Evolutionary conservation across 2,113 vertebrate genomes (phyloP).

Genomic region (Campylomormyrus numenius): DNA sequence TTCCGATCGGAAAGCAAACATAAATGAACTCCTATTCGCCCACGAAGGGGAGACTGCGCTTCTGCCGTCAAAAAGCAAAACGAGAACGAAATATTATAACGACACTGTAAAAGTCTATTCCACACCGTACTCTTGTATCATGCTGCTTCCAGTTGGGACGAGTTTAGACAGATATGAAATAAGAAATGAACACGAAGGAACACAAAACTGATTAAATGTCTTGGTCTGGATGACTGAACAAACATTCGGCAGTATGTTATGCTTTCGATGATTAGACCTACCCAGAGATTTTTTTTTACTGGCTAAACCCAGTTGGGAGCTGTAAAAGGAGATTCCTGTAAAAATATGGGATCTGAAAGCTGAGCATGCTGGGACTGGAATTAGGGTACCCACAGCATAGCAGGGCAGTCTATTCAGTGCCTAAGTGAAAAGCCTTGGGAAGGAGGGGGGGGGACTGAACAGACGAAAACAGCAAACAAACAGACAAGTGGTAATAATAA

Average conservation of each 20-base stretch:
- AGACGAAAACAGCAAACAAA: slow-evolving; percentile 27
- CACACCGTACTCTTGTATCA: neutral
- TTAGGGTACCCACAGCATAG: slow-evolving; percentile 35
- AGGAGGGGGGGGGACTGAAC: slow-evolving; percentile 43
- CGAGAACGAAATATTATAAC: neutral
- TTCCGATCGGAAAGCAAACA: neutral
- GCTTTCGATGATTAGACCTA: neutral
- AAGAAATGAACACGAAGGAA: neutral
- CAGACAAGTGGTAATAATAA: neutral
- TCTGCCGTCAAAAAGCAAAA: neutral
- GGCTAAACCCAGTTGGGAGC: neutral
- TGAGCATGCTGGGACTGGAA: neutral
- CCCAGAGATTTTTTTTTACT: neutral
- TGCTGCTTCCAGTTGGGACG: neutral
- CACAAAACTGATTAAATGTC: neutral
- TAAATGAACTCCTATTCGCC: neutral
- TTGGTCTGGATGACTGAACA: slow-evolving; percentile 1
- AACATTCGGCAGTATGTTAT: neutral
- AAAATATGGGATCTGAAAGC: neutral
- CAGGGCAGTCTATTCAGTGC: slow-evolving; percentile 18
- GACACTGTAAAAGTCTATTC: neutral
- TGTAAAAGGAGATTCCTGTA: slow-evolving; percentile 7
- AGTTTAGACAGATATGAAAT: neutral
- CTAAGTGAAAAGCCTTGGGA: slow-evolving; percentile 30
- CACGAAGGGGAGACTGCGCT: neutral